These are phyloP conservation scores for Aptenodytes forsteri DNA, from an alignment of 2,113 vertebrate genomes.

Conservation along the genomic window DNA sequence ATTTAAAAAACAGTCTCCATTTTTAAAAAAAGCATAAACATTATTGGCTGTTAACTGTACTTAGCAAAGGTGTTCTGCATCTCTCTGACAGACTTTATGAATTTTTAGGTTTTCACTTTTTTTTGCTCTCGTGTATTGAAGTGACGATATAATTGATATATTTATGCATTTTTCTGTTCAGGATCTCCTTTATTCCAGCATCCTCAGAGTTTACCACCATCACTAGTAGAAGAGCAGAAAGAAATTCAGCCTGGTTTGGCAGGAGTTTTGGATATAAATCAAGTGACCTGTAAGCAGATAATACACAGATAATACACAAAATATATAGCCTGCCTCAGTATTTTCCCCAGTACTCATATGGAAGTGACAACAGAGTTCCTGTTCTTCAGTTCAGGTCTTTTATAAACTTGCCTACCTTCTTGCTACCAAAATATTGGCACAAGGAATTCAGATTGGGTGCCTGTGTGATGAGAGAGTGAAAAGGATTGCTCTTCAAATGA, in stretches of 20 bases:
- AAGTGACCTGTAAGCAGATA: not conserved
- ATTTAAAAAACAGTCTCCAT: not conserved
- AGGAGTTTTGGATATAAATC: not conserved
- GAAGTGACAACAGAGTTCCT: not conserved
- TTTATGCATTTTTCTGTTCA: not conserved
- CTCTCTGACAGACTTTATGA: not conserved
- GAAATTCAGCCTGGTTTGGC: not conserved
- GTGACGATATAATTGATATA: rapidly evolving
- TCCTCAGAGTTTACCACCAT: not conserved
- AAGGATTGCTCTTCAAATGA: not conserved
- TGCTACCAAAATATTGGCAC: not conserved
- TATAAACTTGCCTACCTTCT: not conserved
- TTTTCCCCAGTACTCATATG: not conserved
- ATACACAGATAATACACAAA: not conserved
- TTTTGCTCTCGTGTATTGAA: not conserved
- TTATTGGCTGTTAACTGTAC: not conserved
- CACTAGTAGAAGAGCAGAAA: not conserved
- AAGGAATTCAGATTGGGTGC: not conserved
- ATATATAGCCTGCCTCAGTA: not conserved
- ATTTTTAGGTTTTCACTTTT: not conserved
- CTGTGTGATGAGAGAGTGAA: not conserved
- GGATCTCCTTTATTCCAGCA: not conserved
- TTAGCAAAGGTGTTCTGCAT: not conserved
- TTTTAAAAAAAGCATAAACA: not conserved
- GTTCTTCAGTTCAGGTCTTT: not conserved